A percentile compares a stretch with the other conserved stretches of the same genome.
Evolutionary conservation across 2,113 vertebrate species (phyloP).

Genomic region (Calyptommatus sinebrachiatus): DNA sequence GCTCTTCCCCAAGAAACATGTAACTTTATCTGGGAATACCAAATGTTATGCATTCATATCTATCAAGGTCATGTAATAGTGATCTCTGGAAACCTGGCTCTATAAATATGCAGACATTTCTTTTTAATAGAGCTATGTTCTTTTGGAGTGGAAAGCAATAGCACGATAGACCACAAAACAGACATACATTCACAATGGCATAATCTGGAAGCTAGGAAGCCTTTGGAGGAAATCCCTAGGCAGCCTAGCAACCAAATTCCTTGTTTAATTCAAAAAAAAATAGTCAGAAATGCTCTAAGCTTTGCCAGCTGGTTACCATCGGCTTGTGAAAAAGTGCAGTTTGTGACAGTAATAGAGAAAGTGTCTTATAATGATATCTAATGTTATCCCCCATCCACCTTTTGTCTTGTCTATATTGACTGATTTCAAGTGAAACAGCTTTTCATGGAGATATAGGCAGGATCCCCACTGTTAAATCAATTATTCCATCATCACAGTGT

Average conservation of each 20-base stretch:
- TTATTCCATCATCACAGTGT: no score
- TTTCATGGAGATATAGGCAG: no score
- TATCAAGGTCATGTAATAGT: fast-evolving
- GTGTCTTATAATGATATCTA: neutral
- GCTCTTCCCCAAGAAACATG: neutral
- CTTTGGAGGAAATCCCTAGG: neutral
- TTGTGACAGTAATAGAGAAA: neutral
- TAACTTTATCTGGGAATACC: neutral
- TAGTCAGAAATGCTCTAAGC: neutral
- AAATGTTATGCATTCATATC: neutral
- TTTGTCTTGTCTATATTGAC: no score
- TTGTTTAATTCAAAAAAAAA: neutral
- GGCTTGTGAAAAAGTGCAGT: neutral
- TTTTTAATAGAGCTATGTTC: neutral
- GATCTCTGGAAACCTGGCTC: neutral
- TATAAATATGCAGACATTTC: neutral
- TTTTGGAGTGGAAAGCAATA: fast-evolving
- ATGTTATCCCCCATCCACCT: neutral
- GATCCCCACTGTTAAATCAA: no score
- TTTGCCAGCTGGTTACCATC: conserved; percentile 2
- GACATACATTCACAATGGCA: neutral
- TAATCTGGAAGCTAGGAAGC: neutral
- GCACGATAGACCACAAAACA: fast-evolving
- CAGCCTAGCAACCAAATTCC: neutral
- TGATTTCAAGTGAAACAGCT: no score